Conservation (phyloP, 1,140 invertebrate species). For the Tetramorium parvispinum region DNA sequence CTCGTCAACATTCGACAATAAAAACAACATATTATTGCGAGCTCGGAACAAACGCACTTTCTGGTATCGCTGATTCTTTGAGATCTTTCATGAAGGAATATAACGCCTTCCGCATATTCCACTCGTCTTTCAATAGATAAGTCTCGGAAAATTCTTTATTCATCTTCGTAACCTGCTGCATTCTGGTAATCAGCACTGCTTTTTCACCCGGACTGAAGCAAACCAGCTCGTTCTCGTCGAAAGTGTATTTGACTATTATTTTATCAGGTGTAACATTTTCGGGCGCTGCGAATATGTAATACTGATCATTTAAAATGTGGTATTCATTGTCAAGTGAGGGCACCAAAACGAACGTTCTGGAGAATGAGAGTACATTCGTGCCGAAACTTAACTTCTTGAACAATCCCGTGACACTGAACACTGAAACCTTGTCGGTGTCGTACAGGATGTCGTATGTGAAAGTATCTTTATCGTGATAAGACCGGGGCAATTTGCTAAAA, state of each 20-base stretch:
- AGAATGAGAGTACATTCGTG: slow-evolving; percentile 76
- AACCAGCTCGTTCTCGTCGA: slow-evolving; percentile 42
- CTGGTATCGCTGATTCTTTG: slow-evolving; percentile 68
- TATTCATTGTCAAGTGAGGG: slow-evolving; percentile 78
- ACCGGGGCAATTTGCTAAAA: slow-evolving; percentile 75
- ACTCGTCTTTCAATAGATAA: slow-evolving; percentile 76
- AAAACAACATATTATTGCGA: not conserved
- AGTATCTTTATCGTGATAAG: slow-evolving; percentile 77
- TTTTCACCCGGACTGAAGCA: slow-evolving; percentile 77
- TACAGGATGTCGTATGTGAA: slow-evolving; percentile 77
- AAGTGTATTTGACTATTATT: slow-evolving; percentile 42
- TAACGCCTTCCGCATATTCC: slow-evolving; percentile 78
- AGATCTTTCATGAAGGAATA: slow-evolving; percentile 77
- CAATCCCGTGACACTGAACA: slow-evolving; percentile 77
- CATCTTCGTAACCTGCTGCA: slow-evolving; percentile 75
- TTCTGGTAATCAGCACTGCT: slow-evolving; percentile 68
- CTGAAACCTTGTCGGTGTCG: slow-evolving; percentile 63
- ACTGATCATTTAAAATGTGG: slow-evolving; percentile 82
- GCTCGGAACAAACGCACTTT: slow-evolving; percentile 67
- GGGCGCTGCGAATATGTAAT: slow-evolving; percentile 68
- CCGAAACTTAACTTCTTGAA: slow-evolving; percentile 69
- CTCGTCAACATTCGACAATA: no score
- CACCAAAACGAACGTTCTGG: slow-evolving; percentile 79
- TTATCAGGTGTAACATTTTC: slow-evolving; percentile 46
- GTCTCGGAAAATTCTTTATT: slow-evolving; percentile 74